Evolutionary conservation across 2,113 vertebrate species (phyloP), one percentile per base, ranked within the genome.

Genomic region (Recurvirostra avosetta): DNA sequence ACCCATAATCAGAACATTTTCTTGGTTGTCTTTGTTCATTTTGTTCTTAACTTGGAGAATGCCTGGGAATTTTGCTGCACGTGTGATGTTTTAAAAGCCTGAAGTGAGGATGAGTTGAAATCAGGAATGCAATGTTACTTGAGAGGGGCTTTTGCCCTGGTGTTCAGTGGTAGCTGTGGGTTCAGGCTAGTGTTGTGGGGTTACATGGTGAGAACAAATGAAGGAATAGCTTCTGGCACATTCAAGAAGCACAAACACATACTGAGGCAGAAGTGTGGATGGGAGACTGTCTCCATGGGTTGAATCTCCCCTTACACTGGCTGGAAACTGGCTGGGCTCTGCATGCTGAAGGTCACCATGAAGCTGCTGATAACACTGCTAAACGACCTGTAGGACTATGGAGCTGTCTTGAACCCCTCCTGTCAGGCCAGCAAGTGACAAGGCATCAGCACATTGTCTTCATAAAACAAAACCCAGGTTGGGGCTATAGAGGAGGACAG

Each of bases 1-100:
- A 97, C 90, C 63, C 59, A 82, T 94, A 97, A 97, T 98, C 78
- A 79, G 84, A 96, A 97, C 66, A 87, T 95, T 94, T 97, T 95
- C 63, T 95, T 93, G 30, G 17, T 89, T 83, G 93, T 96, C 84
- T 95, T 93, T 17, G 1, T 96, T 85, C 11, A 92, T 96, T 97
- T 95, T 96, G 61, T 82, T 84, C n/a, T 50, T 53, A 70, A 53
- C n/a, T 36, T 93, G 77, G 70, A 86, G 83, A 95, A 95, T 81
- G 29, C 27, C 40, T 90, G 43, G 25, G 47, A 89, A 86, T 81
- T 83, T 86, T 94, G 21, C 70, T 92, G 55, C 26, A 38, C 47
- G 41, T 71, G 14, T 58, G 56, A 50, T 66, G 40, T 41, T 94
- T 82, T 79, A 68, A 85, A 95, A 71, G 15, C 21, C n/a, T 90